Percentiles rank a stretch among this genome's conserved stretches.
Evolutionary conservation across 64 coral and sea anemone genomes (phyloP).

Genomic region (Catalaphyllia jardinei): DNA sequence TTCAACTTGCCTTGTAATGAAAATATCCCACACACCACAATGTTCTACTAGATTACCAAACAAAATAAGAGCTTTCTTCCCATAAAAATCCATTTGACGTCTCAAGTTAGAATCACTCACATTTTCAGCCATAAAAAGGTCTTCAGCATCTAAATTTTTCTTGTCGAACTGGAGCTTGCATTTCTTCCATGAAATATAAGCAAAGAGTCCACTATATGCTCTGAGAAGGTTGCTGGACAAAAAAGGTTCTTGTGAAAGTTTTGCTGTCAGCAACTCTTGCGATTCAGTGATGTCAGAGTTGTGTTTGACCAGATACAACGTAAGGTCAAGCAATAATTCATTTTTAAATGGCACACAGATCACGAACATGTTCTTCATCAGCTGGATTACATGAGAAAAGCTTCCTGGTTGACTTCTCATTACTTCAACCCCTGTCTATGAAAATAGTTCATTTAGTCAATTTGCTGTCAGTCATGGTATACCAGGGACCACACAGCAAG

Average conservation of each 20-base stretch:
- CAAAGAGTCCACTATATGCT: constrained; percentile 79
- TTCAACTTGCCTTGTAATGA: constrained; percentile 75
- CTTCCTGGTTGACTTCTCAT: constrained; percentile 55
- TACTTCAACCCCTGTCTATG: constrained; percentile 77
- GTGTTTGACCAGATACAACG: constrained; percentile 65
- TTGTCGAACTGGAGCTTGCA: constrained; percentile 18
- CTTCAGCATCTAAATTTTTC: not conserved
- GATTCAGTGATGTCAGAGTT: constrained; percentile 78
- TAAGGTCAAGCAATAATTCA: constrained; percentile 84
- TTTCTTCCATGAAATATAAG: constrained; percentile 70
- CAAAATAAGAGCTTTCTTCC: constrained; percentile 59
- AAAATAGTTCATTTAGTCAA: not conserved
- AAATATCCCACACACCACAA: constrained; percentile 80
- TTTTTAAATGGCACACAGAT: constrained; percentile 67
- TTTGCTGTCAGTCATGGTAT: not conserved
- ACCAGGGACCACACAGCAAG: too few relatives aligned
- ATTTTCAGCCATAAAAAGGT: not conserved
- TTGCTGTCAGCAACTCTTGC: constrained; percentile 71
- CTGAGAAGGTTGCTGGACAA: constrained; percentile 38
- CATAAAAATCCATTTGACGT: constrained; percentile 66
- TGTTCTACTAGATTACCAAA: constrained; percentile 64
- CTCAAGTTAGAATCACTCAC: not conserved
- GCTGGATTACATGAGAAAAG: constrained; percentile 51
- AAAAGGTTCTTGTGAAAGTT: constrained; percentile 59
- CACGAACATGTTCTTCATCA: constrained; percentile 87